A percentile compares a stretch with the other conserved stretches of the same genome.
Evolutionary conservation across 2,797 vertebrate species (phyloP).

Genomic region (Lagorchestes hirsutus): DNA sequence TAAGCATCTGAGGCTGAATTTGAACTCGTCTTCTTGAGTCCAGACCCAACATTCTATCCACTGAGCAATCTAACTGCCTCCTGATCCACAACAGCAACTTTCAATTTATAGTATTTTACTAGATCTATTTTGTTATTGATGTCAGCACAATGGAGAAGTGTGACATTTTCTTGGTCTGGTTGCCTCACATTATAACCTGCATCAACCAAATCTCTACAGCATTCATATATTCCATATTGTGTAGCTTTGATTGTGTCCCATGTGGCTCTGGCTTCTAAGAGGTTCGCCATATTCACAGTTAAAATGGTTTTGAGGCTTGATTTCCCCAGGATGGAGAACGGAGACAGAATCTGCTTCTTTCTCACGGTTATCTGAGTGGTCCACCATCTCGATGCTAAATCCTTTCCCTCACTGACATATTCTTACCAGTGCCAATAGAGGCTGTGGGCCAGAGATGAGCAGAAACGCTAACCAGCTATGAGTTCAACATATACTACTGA

Average conservation of each 20-base stretch:
- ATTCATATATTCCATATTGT: not conserved
- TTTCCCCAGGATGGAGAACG: not conserved
- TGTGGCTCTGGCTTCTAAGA: not conserved
- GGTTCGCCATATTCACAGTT: not conserved
- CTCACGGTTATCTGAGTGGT: not conserved
- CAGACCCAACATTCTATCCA: not conserved
- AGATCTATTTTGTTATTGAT: too few species aligned
- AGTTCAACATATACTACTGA: not conserved
- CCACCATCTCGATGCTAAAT: not conserved
- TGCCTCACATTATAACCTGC: too few species aligned
- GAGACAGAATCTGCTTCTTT: too few species aligned
- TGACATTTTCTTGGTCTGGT: too few species aligned
- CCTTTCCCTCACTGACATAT: too few species aligned
- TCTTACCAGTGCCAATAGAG: not conserved
- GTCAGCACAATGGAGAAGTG: too few species aligned
- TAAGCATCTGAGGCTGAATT: not conserved
- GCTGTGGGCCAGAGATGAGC: not conserved
- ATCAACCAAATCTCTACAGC: too few species aligned
- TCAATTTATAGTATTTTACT: too few species aligned
- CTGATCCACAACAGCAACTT: constrained; percentile 76
- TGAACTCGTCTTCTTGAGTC: not conserved
- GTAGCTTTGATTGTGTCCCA: not conserved
- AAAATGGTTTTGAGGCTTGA: not conserved
- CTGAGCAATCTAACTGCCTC: not conserved
- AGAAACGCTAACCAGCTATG: not conserved